Base-by-base conservation (phyloP, 2,113 vertebrate species). In the Nothocercus julius region DNA sequence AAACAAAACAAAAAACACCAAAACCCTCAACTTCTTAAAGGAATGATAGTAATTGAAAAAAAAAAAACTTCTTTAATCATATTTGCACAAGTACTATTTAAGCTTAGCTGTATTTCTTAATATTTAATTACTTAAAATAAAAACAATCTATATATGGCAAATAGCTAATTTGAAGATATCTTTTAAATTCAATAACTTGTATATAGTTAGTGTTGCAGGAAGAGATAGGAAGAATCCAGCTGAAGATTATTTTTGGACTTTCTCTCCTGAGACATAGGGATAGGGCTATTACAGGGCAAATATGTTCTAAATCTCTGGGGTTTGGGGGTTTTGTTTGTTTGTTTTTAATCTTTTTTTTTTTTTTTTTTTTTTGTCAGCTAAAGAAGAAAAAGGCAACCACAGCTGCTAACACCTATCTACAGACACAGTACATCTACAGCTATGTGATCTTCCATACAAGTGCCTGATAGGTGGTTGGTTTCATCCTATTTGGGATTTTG, bases 401-500 rank as follows among this genome's bases (percentile, higher is more conserved):
- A 90, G 42, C 70, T 51, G 45, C 8, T 87, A 58, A 61, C 58
- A 83, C 54, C 77, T 92, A 74, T 92, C 68, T 90, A 59, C 42
- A 63, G 42, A 45, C 72, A 51, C 74, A 88, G 90, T 67, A 70
- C 36, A 81, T 62, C 36, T 0, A 0, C 5, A 64, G n/a, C 21
- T 72, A 84, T 18, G 11, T 61, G 58, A 61, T 90, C 87, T 90
- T 78, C 61, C 32, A 59, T 56, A 67, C 22, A 87, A 51, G 45
- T 89, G 61, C 62, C 78, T 82, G 56, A 84, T 75, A 79, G 2
- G 42, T 78, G 73, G 62, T 74, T 75, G 42, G 28, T 45, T 92
- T 90, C 61, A 40, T 86, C 93, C 70, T 93, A 28, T 85, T 83
- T 56, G 51, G 51, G 66, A 86, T 90, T 93, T 94, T 3, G 3